A percentile compares a stretch with the other conserved stretches of the same genome.
Evolutionary conservation across 2,888 invertebrate species (phyloP).

Genomic region (Adela reaumurella): DNA sequence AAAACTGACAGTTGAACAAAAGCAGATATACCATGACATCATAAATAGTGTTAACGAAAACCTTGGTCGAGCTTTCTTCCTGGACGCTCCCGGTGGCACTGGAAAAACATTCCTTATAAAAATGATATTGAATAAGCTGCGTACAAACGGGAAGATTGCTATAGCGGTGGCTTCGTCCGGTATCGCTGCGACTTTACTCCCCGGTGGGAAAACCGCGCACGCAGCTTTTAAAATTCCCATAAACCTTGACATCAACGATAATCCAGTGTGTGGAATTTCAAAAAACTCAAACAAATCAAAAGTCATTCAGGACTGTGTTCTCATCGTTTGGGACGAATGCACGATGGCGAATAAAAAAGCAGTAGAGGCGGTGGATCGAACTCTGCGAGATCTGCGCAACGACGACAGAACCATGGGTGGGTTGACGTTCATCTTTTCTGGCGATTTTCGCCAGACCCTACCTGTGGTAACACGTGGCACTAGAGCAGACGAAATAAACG

Average conservation of each 20-base stretch:
- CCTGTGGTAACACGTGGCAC: constrained; percentile 1
- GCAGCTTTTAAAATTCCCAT: constrained; percentile 14
- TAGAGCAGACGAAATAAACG: constrained; percentile 10
- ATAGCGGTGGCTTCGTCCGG: constrained; percentile 20
- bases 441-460: constrained; percentile 13
- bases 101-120: constrained; percentile 17
- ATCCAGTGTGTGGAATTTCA: constrained; percentile 10
- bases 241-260: constrained; percentile 6
- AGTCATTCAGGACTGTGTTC: constrained; percentile 5
- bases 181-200: constrained; percentile 17
- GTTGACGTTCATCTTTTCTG: constrained; percentile 12
- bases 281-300: constrained; percentile 7
- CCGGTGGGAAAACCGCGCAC: constrained; percentile 17
- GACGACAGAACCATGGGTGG: constrained; percentile 12
- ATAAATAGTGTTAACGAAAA: constrained; percentile 5
- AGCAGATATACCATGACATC: constrained; percentile 4
- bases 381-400: constrained; percentile 7
- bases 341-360: constrained; percentile 14
- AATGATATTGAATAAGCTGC: constrained; percentile 12
- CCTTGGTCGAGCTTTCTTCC: constrained; percentile 11
- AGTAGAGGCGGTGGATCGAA: constrained; percentile 14
- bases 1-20: constrained; percentile 11
- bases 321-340: constrained; percentile 17
- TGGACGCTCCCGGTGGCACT: constrained; percentile 22
- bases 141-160: constrained; percentile 12